Evolutionary conservation across 2,888 invertebrate genomes (phyloP).

Genomic region (Napeogenes inachia): DNA sequence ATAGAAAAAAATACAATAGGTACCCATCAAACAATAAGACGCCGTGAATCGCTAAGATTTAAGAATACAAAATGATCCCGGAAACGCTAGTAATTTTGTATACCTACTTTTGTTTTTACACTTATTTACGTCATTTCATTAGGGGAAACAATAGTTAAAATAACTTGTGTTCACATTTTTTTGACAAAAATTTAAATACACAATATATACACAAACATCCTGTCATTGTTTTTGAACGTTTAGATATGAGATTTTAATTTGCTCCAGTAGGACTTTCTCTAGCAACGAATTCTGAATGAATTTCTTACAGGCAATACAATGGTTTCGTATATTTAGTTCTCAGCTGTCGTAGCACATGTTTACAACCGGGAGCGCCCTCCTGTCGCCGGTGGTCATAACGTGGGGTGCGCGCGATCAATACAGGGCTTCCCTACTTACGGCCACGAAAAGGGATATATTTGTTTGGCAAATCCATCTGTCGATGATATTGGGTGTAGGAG

Average conservation of each 20-base stretch:
- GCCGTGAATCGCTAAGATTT: slow-evolving; percentile 18
- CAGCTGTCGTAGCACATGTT: slow-evolving; percentile 44
- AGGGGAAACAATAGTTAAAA: slow-evolving; percentile 34
- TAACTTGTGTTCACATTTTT: slow-evolving; percentile 39
- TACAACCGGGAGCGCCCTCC: slow-evolving; percentile 64
- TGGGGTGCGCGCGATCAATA: slow-evolving; percentile 71
- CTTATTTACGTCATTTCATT: slow-evolving; percentile 44
- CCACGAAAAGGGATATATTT: slow-evolving; percentile 37
- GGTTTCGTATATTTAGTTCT: slow-evolving; percentile 22
- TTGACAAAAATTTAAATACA: too few species aligned
- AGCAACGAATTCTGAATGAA: neutral
- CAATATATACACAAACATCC: too few species aligned
- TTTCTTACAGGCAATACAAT: slow-evolving; percentile 8
- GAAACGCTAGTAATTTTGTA: slow-evolving; percentile 33
- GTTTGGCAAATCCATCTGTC: slow-evolving; percentile 6
- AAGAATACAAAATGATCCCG: slow-evolving; percentile 37
- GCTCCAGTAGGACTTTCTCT: neutral
- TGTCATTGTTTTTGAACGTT: slow-evolving; percentile 3
- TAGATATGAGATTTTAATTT: too few species aligned
- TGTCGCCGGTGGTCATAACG: slow-evolving; percentile 71
- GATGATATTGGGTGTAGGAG: neutral
- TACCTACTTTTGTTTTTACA: slow-evolving; percentile 29
- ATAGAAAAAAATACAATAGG: slow-evolving; percentile 4
- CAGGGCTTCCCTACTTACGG: slow-evolving; percentile 62
- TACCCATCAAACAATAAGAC: slow-evolving; percentile 10